Evolutionary conservation across 2,888 invertebrate genomes (phyloP), one percentile per base, ranked within the genome.

Genomic region (Orthosia incerta): DNA sequence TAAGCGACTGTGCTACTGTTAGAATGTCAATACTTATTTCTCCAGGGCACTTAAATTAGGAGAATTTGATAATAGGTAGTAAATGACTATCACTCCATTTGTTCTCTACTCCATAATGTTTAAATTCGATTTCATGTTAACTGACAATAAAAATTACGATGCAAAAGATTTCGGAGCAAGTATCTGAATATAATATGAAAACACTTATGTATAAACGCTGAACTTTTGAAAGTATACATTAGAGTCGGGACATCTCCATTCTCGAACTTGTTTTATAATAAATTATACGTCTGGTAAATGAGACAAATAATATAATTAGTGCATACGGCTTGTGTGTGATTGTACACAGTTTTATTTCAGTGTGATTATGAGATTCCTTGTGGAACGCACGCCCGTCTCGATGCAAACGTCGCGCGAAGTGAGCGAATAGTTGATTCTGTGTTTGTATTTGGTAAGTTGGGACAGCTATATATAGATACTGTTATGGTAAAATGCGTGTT

Each of bases 381-480:
- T 71, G 74, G 51, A 84, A 77, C 78, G 83, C 87, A 78, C 79
- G 74, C 71, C 61, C 80, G 77, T 77, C 85, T 79, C 81, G 76
- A 83, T 84, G 87, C 87, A 84, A 87, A 84, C 87, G 88, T 85
- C 85, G 85, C 85, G 81, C 65, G 71, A 59, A 87, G 89, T 91
- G 91, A 92, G 90, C 92, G 92, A 91, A 92, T 94, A 94, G 92
- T 92, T 93, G 93, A 94, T 93, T 94, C 93, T 93, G 94, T 95
- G 94, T 94, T 94, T 94, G 94, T 94, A 93, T 92, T 93, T 89
- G 91, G 91, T 93, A 93, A 95, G 94, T 93, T 92, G 93, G 94
- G 94, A 94, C 94, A 94, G 94, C 94, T 94, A 94, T 89, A 89
- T 89, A 91, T 91, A 90, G 91, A 91, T 91, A 92, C 91, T 91